Conservation (phyloP, 2,888 invertebrate species). For the Pseudococcus viburni region DNA sequence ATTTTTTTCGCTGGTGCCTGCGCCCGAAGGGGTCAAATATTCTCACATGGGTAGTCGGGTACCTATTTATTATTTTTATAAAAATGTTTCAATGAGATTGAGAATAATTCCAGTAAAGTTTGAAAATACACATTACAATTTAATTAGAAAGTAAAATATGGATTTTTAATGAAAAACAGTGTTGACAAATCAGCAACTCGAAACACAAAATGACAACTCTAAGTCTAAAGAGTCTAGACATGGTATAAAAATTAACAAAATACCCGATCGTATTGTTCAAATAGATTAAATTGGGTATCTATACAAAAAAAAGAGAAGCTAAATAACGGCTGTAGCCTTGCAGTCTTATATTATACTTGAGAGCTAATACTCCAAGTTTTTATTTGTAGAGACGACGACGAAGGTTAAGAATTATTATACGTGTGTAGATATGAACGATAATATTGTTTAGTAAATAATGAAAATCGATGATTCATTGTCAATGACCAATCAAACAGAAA, state of each 20-base stretch:
- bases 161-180: neutral
- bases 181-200: neutral
- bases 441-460: conserved; percentile 55
- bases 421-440: conserved; percentile 21
- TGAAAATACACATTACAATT: neutral
- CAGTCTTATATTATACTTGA: conserved; percentile 27
- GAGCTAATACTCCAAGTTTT: conserved; percentile 49
- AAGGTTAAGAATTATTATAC: conserved; percentile 49
- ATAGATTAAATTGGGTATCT: conserved; percentile 16
- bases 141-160: neutral
- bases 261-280: neutral
- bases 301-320: conserved; percentile 9
- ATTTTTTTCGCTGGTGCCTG: neutral
- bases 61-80: neutral
- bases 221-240: neutral
- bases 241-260: conserved; percentile 3
- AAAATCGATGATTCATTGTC: conserved; percentile 55
- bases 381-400: conserved; percentile 19
- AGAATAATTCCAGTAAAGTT: neutral
- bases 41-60: neutral
- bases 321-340: conserved; percentile 36
- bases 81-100: neutral
- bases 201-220: neutral
- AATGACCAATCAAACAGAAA: conserved; percentile 22
- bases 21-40: too few relatives aligned